Base-by-base conservation (phyloP, 2,797 vertebrate genomes). In the Furcifer pardalis region DNA sequence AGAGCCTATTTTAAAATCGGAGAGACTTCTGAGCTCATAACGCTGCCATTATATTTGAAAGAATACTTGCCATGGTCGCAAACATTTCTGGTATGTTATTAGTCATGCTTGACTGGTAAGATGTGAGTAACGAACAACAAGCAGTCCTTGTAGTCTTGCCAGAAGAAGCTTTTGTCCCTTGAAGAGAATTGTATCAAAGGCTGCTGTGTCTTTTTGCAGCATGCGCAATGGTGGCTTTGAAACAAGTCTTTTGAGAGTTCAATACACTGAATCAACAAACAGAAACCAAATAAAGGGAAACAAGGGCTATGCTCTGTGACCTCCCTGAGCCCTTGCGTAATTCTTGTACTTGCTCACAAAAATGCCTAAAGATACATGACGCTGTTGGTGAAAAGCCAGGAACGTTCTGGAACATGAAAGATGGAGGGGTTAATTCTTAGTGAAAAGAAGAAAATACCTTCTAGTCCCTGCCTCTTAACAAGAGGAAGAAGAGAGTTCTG, bases 51-150 rank as follows among this genome's bases (percentile, higher is more conserved):
- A 92, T 93, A 91, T 87, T 92, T 94, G 92, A 94, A 95, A 94
- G 92, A 94, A 92, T 92, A 91, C 92, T 93, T 90, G 82, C 90
- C 92, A 93, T 93, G 85, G 91, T 94, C 94, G 92, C 91, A 84
- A 91, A 86, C 89, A 80, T 90, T 91, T 94, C 91, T 93, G 86
- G 90, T 69, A 83, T 87, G 89, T 92, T 94, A 93, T 94, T 94
- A 94, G 94, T 94, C 93, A 94, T 90, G 94, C 93, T 94, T 95
- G 92, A 93, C 93, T 94, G 89, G 90, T 92, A 92, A 93, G 92
- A 93, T 91, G 89, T 91, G 89, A 93, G 89, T 92, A 93, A 93
- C 90, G 89, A 92, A 93, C 90, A 92, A 93, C 90, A 95, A 93
- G 90, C 90, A 83, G 74, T 83, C 90, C 89, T 90, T 95, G 83